Base-by-base conservation (phyloP, 2,113 vertebrate species). In the Zosterops borbonicus region DNA sequence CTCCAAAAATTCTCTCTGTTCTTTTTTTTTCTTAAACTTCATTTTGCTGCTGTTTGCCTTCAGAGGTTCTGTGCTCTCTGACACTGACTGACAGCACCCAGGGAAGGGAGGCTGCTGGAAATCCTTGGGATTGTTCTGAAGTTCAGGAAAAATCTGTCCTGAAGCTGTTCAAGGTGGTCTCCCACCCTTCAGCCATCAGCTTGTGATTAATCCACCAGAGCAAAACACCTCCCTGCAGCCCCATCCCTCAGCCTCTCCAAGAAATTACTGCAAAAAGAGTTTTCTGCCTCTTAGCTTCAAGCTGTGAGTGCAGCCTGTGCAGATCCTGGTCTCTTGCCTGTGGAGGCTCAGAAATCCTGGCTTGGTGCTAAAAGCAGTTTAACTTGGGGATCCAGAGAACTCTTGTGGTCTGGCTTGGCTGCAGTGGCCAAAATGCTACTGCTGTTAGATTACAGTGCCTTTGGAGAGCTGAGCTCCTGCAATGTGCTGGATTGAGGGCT, bases 341-440 rank as follows among this genome's bases (percentile, higher is more conserved):
- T 2, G 29, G 31, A n/a, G 56, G 13, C 75, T 71, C 56, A 41
- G 55, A 42, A 74, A 46, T 35, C 3, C 44, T 68, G 63, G 53
- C 58, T 89, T n/a, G 33, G 42, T 49, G 87, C 84, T 87, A 39
- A 39, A 42, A 89, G 83, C 56, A 68, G 69, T 44, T 84, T 24
- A 24, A 31, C 20, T 67, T 3, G 2, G 37, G 47, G 85, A 84
- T 84, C 39, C 82, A 81, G 87, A 35, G 70, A 63, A 3, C 31
- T 87, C 82, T 21, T 84, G 77, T 39, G 11, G 71, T 91, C 64
- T 94, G 87, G n/a, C 55, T 87, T 58, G 81, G 73, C 68, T 91
- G 11, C 78, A 28, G 81, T 25, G 78, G 92, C 95, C 95, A 91
- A 93, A 91, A 33, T 49, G 92, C 95, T 95, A 81, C 95, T 93